Conservation (phyloP, 1,140 invertebrate genomes). For the Drosophila ercepeae region DNA sequence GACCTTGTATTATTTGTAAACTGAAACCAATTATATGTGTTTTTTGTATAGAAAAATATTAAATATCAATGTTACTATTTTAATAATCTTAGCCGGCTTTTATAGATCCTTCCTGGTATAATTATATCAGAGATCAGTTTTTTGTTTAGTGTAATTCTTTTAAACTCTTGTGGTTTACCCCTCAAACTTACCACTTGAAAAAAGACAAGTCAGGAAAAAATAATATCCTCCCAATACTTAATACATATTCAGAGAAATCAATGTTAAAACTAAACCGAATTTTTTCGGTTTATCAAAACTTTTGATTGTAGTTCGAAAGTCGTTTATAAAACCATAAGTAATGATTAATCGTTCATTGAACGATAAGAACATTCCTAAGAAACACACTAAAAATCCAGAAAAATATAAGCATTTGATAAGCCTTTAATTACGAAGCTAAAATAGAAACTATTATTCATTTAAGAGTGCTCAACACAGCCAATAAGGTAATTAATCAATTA, state of each 20-base stretch:
- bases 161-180: conserved; percentile 7
- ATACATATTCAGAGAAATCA: conserved; percentile 9
- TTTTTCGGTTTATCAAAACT: not conserved
- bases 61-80: too few relatives aligned
- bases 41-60: too few relatives aligned
- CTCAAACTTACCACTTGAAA: conserved; percentile 16
- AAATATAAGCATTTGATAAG: not conserved
- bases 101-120: too few relatives aligned
- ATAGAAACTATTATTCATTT: not conserved
- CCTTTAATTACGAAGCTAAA: not conserved
- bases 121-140: too few relatives aligned
- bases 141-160: conserved; percentile 9
- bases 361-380: not conserved
- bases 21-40: too few relatives aligned
- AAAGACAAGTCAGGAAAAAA: conserved; percentile 48
- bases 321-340: too few relatives aligned
- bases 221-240: conserved; percentile 26
- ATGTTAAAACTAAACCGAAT: not conserved
- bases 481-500: not conserved
- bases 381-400: not conserved
- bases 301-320: not conserved
- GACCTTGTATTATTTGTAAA: not conserved
- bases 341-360: too few relatives aligned
- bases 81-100: too few relatives aligned
- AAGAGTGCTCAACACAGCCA: not conserved